Base-by-base conservation (phyloP, 1,140 invertebrate genomes). In the Trinorchestia longiramus region DNA sequence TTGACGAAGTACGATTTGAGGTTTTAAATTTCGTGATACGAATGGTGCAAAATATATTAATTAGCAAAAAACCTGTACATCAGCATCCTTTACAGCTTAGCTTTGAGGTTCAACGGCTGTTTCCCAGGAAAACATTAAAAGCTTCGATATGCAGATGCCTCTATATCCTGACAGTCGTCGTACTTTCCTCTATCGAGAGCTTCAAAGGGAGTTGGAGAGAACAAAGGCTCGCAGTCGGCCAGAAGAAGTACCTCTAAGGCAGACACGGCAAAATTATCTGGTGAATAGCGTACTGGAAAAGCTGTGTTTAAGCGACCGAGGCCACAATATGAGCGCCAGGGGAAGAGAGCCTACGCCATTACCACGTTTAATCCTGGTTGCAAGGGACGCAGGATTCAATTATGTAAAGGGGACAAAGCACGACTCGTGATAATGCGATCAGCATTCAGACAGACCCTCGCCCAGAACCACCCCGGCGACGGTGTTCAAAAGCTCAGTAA, bases 301-400 rank as follows among this genome's bases (percentile, higher is more conserved):
- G 92, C 92, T 94, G 92, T 94, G 92, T 94, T 94, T 94, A 94
- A 94, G 92, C 92, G 92, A 47, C 92, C 44, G 44, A 47, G 92
- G 92, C 92, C 92, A 94, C 92, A 94, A 94, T 94, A 94, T 94
- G 92, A 94, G 92, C 92, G 92, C 41, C 43, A 43, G 43, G 92
- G 92, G 92, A 94, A 42, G 92, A 43, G 92, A 45, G 92, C 43
- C 92, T 44, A 44, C 92, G 44, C 92, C 92, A 94, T 94, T 94
- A 94, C 92, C 92, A 94, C 43, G 92, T 94, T 94, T 94, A 94
- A 94, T 94, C 92, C 92, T 94, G 92, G 92, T 94, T 94, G 92
- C 92, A 94, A 94, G 92, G 92, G 92, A 94, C 92, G 92, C 8
- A 6, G 92, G 92, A 94, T 94, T 94, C 92, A 94, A 94, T 94